These are phyloP conservation scores for Fringilla coelebs DNA, from an alignment of 2,797 vertebrate species.

Conservation along the genomic window DNA sequence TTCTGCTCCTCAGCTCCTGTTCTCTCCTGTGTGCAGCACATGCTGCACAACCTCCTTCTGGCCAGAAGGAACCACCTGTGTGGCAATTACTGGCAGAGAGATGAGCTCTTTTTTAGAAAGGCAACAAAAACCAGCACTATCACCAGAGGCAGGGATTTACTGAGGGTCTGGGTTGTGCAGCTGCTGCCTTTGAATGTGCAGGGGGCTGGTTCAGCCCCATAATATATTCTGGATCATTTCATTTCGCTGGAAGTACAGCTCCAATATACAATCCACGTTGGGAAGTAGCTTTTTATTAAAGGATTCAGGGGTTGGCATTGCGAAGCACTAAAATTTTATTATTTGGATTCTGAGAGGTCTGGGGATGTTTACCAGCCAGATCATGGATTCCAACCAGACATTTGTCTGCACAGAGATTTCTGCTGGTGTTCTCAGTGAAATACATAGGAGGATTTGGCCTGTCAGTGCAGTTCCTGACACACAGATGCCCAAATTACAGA, in stretches of 20 bases:
- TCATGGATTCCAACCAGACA: background rate
- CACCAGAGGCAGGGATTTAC: background rate
- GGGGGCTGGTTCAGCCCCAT: conserved; percentile 19
- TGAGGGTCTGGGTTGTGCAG: background rate
- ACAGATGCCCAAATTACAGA: background rate
- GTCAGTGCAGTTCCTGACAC: background rate
- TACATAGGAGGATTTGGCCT: background rate
- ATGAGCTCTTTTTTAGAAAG: background rate
- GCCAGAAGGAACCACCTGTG: conserved; percentile 2
- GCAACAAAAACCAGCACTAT: background rate
- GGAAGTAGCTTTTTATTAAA: conserved; percentile 44
- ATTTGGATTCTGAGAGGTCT: background rate
- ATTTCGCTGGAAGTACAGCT: conserved; percentile 40
- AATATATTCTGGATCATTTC: conserved; percentile 3
- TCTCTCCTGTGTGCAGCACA: background rate
- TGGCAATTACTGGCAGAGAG: background rate
- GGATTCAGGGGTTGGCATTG: conserved; percentile 32
- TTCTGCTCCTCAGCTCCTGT: background rate
- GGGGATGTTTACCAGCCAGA: background rate
- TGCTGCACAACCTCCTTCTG: background rate
- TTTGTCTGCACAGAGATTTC: background rate
- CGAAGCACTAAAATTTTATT: conserved; percentile 1
- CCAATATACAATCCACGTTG: conserved; percentile 1
- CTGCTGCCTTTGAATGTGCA: background rate
- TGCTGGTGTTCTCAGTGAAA: background rate